Conservation (phyloP, 2,888 invertebrate genomes). For the Nycteola revayana region DNA sequence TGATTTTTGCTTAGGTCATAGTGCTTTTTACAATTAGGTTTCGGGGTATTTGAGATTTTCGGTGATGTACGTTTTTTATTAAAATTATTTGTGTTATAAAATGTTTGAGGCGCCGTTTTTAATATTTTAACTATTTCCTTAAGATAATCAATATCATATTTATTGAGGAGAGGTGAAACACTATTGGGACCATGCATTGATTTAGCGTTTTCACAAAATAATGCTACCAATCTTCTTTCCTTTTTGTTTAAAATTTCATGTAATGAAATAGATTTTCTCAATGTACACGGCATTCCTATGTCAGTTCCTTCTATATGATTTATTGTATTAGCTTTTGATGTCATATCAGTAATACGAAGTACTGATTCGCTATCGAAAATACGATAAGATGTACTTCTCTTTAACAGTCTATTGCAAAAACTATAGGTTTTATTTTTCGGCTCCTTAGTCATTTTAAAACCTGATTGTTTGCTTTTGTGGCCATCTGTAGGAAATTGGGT, state of each 20-base stretch:
- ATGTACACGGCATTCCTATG: constrained; percentile 33
- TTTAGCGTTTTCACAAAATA: constrained; percentile 37
- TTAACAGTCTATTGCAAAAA: constrained; percentile 39
- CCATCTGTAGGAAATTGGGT: constrained; percentile 45
- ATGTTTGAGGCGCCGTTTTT: too few relatives aligned
- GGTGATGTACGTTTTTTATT: too few relatives aligned
- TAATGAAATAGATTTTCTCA: constrained; percentile 45
- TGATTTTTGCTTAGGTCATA: too few relatives aligned
- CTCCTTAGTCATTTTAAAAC: constrained; percentile 46
- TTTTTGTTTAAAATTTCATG: constrained; percentile 39
- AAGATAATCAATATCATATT: too few relatives aligned
- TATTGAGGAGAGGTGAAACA: too few relatives aligned
- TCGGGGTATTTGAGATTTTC: too few relatives aligned
- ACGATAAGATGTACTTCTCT: constrained; percentile 59
- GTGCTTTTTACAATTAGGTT: too few relatives aligned
- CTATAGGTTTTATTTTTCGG: constrained; percentile 39
- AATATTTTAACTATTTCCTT: too few relatives aligned
- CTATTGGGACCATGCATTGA: too few relatives aligned
- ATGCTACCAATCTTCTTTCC: constrained; percentile 41
- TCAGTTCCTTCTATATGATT: too few relatives aligned
- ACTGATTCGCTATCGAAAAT: constrained; percentile 68
- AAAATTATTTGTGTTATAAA: too few relatives aligned
- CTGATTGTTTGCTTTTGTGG: constrained; percentile 35
- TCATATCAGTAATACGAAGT: constrained; percentile 67
- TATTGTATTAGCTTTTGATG: constrained; percentile 41